These are phyloP conservation scores for Schmidtea mediterranea DNA, from an alignment of 1,140 invertebrate genomes.

Conservation along the genomic window DNA sequence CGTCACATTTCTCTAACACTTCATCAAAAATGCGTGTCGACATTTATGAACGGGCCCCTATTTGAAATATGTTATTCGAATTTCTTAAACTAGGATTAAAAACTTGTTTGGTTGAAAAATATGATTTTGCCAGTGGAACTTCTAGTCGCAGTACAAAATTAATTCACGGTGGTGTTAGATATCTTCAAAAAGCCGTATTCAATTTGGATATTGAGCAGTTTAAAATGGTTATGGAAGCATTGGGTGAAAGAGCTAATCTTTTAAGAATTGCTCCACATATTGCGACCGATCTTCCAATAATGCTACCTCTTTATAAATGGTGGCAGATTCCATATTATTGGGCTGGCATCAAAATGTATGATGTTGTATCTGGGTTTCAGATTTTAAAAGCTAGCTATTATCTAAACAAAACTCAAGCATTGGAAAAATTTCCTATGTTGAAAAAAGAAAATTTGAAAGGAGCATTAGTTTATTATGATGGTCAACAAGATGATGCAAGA, in stretches of 20 bases:
- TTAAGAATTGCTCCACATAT: constrained; percentile 80
- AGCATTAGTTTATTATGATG: constrained; percentile 94
- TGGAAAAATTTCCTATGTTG: constrained; percentile 87
- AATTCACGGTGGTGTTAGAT: constrained; percentile 88
- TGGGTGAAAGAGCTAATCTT: constrained; percentile 74
- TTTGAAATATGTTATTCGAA: too few relatives aligned
- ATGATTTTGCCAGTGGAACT: constrained; percentile 90
- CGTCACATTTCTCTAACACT: too few relatives aligned
- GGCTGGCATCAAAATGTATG: constrained; percentile 96
- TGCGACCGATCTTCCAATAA: constrained; percentile 78
- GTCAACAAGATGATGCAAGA: constrained; percentile 88
- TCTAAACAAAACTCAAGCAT: constrained; percentile 61
- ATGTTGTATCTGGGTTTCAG: constrained; percentile 74
- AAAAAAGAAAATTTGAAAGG: constrained; percentile 67
- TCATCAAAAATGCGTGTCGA: too few relatives aligned
- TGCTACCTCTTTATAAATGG: constrained; percentile 87
- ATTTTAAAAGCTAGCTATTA: constrained; percentile 81
- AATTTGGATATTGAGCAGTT: constrained; percentile 51
- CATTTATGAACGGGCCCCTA: too few relatives aligned
- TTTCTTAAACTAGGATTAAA: too few relatives aligned
- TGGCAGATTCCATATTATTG: constrained; percentile 99
- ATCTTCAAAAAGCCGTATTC: constrained; percentile 88
- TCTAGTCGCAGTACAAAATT: constrained; percentile 77
- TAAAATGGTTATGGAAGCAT: constrained; percentile 38
- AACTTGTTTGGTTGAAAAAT: constrained; percentile 75